Evolutionary conservation across 1,140 invertebrate species (phyloP), one percentile per base, ranked within the genome.

Genomic region (Thaumatotibia leucotreta): DNA sequence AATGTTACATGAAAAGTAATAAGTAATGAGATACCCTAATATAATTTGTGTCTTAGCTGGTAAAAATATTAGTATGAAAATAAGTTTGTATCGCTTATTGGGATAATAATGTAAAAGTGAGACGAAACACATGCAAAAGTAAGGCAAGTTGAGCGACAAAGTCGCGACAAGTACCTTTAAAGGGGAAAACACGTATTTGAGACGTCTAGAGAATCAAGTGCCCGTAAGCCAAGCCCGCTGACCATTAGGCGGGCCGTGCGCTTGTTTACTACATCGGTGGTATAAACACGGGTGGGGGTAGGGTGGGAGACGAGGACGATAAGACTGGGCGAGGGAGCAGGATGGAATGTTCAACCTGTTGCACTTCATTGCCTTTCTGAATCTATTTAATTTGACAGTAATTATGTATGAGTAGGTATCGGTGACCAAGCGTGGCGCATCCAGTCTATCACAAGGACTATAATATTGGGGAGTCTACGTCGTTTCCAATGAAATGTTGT

Each of bases 21-120:
- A 82, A 83, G 66, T 85, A 88, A 84, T 81, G 80, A 84, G 70
- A 80, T 86, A 88, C 80, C 79, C 64, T 88, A 86, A 89, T 86
- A 88, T 90, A 89, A 90, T 90, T 90, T 89, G 88, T 89, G 88
- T 90, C 85, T 85, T 90, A 89, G 88, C 82, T 84, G 83, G 80
- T 89, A 89, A 88, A 74, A 83, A 84, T 76, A 83, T 85, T 82
- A 87, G 83, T 80, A 80, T 79, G 81, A 82, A 79, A 76, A 86
- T 87, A 86, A 84, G 85, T 89, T 85, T 83, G 83, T 86, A 82
- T 88, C 84, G 83, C 83, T 84, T 75, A 79, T 75, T 64, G 72
- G 66, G 67, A 74, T 73, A 69, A 73, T 64, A 27, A 66, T 64
- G 67, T 64, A 22, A 45, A 45, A 63, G 64, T 61, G 66, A 74